Conservation (phyloP, 2,797 vertebrate genomes). For the Harpagifer antarcticus region DNA sequence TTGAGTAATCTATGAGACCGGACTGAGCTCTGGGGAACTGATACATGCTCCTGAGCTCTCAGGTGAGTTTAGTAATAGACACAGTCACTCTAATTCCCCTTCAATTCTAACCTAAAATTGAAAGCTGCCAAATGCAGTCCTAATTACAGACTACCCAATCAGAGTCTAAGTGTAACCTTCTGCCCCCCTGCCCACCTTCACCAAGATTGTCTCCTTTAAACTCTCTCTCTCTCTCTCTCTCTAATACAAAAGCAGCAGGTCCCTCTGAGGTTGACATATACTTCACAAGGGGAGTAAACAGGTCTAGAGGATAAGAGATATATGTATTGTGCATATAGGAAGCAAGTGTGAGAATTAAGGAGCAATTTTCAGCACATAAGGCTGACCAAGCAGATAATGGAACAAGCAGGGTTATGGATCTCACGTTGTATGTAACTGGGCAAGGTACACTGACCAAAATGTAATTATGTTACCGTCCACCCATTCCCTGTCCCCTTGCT, state of each 20-base stretch:
- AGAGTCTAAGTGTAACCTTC: conserved; percentile 81
- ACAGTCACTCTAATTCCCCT: conserved; percentile 81
- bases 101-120: conserved; percentile 84
- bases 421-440: conserved; percentile 77
- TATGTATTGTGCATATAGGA: conserved; percentile 83
- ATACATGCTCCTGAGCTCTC: conserved; percentile 66
- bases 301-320: conserved; percentile 65
- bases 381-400: conserved; percentile 67
- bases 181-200: conserved; percentile 34
- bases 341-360: conserved; percentile 75
- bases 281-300: conserved; percentile 72
- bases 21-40: conserved; percentile 50
- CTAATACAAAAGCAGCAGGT: conserved; percentile 52
- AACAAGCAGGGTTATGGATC: conserved; percentile 80
- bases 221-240: conserved; percentile 24
- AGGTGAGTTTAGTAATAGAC: conserved; percentile 83
- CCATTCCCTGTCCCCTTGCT: conserved; percentile 41
- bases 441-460: conserved; percentile 83
- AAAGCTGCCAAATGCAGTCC: conserved; percentile 79
- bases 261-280: conserved; percentile 67
- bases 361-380: conserved; percentile 77
- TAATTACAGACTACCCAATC: conserved; percentile 84
- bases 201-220: conserved; percentile 33
- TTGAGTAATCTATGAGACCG: conserved; percentile 47
- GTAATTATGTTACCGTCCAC: conserved; percentile 74